Evolutionary conservation across 2,888 invertebrate species (phyloP).

Genomic region (Dilophus febrilis): DNA sequence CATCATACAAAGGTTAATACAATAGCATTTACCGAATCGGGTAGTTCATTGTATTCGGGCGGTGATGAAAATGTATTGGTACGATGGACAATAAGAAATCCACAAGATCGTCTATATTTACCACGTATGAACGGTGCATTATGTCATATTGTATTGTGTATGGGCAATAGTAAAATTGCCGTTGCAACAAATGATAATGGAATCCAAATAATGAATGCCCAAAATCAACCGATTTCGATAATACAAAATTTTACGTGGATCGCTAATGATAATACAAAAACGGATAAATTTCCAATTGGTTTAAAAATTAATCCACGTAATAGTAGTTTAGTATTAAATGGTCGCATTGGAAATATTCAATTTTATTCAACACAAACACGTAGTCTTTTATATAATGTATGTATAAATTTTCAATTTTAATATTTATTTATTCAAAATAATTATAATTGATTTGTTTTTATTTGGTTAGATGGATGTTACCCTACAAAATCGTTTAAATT

Average conservation of each 20-base stretch:
- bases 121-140: constrained; percentile 56
- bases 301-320: constrained; percentile 42
- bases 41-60: constrained; percentile 53
- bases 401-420: neutral
- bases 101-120: constrained; percentile 35
- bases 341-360: constrained; percentile 55
- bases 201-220: constrained; percentile 37
- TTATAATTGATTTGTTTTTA: constrained; percentile 5
- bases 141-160: constrained; percentile 40
- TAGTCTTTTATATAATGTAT: constrained; percentile 51
- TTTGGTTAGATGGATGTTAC: constrained; percentile 47
- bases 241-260: constrained; percentile 53
- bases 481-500: constrained; percentile 47
- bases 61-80: constrained; percentile 65
- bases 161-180: constrained; percentile 44
- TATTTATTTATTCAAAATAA: neutral
- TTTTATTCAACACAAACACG: constrained; percentile 49
- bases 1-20: constrained; percentile 52
- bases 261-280: constrained; percentile 29
- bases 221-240: constrained; percentile 35
- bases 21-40: constrained; percentile 44
- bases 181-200: constrained; percentile 54
- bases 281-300: constrained; percentile 28
- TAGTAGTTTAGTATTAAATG: constrained; percentile 49
- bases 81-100: constrained; percentile 46